Conservation (phyloP, 2,113 vertebrate genomes). For the Carlito syrichta region DNA sequence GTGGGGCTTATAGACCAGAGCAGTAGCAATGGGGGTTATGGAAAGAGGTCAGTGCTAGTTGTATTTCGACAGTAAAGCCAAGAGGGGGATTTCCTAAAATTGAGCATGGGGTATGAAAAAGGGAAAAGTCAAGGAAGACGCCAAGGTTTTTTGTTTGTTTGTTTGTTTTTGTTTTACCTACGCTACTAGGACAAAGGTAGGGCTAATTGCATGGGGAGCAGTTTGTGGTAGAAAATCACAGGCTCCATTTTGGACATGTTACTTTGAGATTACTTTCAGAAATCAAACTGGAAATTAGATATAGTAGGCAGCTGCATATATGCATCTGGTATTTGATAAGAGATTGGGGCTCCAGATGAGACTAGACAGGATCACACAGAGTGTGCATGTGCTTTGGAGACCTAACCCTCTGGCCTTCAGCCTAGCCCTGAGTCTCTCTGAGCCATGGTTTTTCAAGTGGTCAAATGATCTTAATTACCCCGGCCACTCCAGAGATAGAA, state of each 20-base stretch:
- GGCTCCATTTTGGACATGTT: neutral
- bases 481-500: neutral
- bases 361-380: neutral
- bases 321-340: neutral
- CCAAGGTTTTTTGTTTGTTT: neutral
- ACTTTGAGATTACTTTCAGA: neutral
- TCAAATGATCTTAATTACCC: neutral
- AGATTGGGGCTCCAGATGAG: neutral
- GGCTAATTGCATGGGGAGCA: neutral
- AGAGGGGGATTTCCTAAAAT: neutral
- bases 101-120: neutral
- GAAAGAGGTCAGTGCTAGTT: neutral
- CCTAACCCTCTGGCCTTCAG: neutral
- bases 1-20: neutral
- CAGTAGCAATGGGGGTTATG: fast-evolving
- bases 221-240: neutral
- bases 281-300: neutral
- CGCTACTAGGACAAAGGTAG: neutral
- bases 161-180: neutral
- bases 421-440: neutral
- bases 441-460: neutral
- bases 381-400: neutral
- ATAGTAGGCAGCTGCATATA: neutral
- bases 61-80: neutral
- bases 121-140: neutral